phyloP scores from a whole-genome alignment of 2,797 vertebrate genomes.

The Mormyrus proboscirostris region DNA sequence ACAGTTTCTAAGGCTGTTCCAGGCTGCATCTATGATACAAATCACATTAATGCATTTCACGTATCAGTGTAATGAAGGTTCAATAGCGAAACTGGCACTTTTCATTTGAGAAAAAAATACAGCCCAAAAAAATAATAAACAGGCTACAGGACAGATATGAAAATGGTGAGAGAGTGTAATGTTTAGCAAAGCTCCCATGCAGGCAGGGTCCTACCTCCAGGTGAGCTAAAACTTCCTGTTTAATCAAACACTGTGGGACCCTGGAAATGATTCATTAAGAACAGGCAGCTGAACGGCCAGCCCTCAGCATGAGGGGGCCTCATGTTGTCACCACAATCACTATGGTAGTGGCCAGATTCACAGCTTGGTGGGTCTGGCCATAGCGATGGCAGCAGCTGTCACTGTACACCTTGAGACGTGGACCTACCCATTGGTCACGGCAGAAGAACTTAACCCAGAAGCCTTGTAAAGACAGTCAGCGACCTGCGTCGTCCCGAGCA shows the following conservation, averaged over 20 bases:
- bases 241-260: conserved; percentile 38
- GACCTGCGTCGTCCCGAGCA: background rate
- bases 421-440: background rate
- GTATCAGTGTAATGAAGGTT: background rate
- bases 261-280: conserved; percentile 44
- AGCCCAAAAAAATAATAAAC: background rate
- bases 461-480: background rate
- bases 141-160: background rate
- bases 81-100: background rate
- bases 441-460: background rate
- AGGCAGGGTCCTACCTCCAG: conserved; percentile 15
- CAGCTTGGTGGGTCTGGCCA: background rate
- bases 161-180: background rate
- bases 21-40: background rate
- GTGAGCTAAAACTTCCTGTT: conserved; percentile 27
- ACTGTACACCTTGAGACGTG: background rate
- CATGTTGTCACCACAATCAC: background rate
- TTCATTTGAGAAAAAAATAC: background rate
- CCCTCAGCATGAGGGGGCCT: background rate
- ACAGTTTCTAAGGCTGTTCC: background rate
- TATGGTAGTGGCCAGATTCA: background rate
- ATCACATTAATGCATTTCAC: background rate
- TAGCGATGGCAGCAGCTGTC: background rate
- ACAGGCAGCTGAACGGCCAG: conserved; percentile 1
- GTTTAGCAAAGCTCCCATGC: conserved; percentile 12